Evolutionary conservation across 1,140 invertebrate genomes (phyloP), one percentile per base, ranked within the genome.

Genomic region (Heliconius melpomene): DNA sequence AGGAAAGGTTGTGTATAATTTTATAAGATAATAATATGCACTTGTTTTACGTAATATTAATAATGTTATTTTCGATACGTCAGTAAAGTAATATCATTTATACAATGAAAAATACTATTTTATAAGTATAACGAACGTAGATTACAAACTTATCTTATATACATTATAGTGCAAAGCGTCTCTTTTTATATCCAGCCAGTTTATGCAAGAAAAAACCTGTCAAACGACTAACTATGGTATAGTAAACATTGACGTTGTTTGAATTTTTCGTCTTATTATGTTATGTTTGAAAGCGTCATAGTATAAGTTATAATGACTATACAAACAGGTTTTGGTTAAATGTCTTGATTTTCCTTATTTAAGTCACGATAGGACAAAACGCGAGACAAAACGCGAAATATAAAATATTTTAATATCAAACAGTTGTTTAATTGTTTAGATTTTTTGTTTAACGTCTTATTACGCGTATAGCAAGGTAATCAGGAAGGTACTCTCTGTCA

Each of bases 291-390:
- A 66, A 29, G 57, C 40, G 40, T 60, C 20, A 60, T 60, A 60
- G 54, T 60, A 23, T 60, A 60, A 23, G 20, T 3, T 66, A 11
- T 26, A 29, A 66, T 66, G n/a, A 60, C 20, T 66, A 16, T 66
- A 26, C 9, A 29, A 66, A 66, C 60, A 26, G 60, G 60, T 66
- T 66, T 66, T 16, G 26, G 9, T n/a, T 23, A 23, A 60, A 60
- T 20, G 54, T 26, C 29, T 78, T 73, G 66, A 73, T 78, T 78
- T 78, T 78, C 70, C 70, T 78, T 72, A 54, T 73, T 66, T 66
- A 66, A 66, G 60, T 26, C 60, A 29, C 9, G 60, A 29, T 66
- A 66, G 54, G 54, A 23, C n/a, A 5, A 23, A 20, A 57, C 0
- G 23, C 23, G 20, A 60, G 7, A 9, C 8, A 26, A 26, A n/a